These are phyloP conservation scores for Cheirogaleus major DNA, from an alignment of 2,797 vertebrate genomes.

Conservation along the genomic window DNA sequence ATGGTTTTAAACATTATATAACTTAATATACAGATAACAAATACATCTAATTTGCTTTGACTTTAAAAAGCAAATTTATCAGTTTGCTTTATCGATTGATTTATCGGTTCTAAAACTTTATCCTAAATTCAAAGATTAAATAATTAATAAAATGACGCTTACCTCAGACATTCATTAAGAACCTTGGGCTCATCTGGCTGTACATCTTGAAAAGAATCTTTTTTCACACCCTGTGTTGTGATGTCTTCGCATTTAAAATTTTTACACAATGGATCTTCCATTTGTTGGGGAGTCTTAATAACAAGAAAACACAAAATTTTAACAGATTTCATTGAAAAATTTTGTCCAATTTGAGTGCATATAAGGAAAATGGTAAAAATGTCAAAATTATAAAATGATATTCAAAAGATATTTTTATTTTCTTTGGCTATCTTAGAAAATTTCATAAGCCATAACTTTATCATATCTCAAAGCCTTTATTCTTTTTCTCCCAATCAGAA, in stretches of 20 bases:
- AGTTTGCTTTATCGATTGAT: too few relatives aligned
- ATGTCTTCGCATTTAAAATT: slow-evolving; percentile 4
- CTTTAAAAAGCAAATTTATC: neutral
- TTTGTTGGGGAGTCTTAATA: slow-evolving; percentile 59
- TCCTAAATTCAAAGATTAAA: neutral
- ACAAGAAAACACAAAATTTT: slow-evolving; percentile 33
- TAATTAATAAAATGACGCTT: neutral
- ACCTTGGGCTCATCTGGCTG: neutral
- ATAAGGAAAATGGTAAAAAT: neutral
- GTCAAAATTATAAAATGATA: slow-evolving; percentile 54
- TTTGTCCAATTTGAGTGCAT: neutral
- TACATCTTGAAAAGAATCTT: slow-evolving; percentile 27
- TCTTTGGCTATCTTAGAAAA: slow-evolving; percentile 27
- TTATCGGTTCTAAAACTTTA: slow-evolving; percentile 31
- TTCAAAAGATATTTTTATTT: neutral
- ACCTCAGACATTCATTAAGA: slow-evolving; percentile 59
- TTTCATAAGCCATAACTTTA: neutral
- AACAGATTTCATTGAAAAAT: slow-evolving; percentile 31
- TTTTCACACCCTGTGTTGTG: slow-evolving; percentile 31
- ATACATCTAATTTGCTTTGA: neutral
- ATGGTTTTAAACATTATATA: neutral
- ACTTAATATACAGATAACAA: neutral
- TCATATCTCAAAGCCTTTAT: neutral
- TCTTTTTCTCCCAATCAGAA: neutral
- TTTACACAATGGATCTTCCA: slow-evolving; percentile 48